Percentiles rank a stretch among this genome's conserved stretches.
phyloP scores from a whole-genome alignment of 2,113 vertebrate genomes.

The Manacus vitellinus region DNA sequence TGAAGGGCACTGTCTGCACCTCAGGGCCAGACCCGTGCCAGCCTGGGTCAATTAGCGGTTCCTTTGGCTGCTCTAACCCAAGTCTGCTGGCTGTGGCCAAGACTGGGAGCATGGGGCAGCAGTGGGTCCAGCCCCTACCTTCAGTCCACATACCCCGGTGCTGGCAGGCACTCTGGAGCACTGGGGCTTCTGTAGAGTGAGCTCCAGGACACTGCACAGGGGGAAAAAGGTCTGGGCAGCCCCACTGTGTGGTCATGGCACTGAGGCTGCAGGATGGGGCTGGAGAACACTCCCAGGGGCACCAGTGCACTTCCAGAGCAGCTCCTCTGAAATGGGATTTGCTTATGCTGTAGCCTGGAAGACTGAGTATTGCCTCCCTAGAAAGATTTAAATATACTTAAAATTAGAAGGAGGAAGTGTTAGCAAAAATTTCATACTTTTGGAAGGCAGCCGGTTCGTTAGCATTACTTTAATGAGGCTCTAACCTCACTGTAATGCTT shows the following conservation, averaged over 20 bases:
- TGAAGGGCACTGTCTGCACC: background rate
- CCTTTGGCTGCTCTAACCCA: background rate
- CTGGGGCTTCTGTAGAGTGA: fast-evolving
- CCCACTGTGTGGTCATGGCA: background rate
- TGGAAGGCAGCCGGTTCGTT: constrained; percentile 58
- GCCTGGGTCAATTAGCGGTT: background rate
- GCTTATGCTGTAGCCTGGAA: background rate
- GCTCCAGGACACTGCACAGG: background rate
- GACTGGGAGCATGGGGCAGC: fast-evolving
- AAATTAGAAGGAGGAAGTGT: constrained; percentile 55
- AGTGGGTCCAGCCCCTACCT: background rate
- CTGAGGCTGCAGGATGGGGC: background rate
- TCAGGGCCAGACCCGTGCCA: background rate
- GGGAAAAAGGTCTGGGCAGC: background rate
- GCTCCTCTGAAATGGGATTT: background rate
- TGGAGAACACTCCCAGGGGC: background rate
- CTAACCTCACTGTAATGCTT: constrained; percentile 57
- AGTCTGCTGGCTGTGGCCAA: background rate
- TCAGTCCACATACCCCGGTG: background rate
- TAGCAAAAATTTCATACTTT: constrained; percentile 38
- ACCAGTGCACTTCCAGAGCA: background rate
- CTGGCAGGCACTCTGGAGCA: fast-evolving
- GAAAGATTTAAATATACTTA: constrained; percentile 35
- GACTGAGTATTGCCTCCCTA: background rate
- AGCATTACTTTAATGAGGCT: constrained; percentile 64